Percentiles rank a stretch among this genome's conserved stretches.
Conservation (phyloP, 1,140 invertebrate genomes). For the Thaumetopoea pityocampa region DNA sequence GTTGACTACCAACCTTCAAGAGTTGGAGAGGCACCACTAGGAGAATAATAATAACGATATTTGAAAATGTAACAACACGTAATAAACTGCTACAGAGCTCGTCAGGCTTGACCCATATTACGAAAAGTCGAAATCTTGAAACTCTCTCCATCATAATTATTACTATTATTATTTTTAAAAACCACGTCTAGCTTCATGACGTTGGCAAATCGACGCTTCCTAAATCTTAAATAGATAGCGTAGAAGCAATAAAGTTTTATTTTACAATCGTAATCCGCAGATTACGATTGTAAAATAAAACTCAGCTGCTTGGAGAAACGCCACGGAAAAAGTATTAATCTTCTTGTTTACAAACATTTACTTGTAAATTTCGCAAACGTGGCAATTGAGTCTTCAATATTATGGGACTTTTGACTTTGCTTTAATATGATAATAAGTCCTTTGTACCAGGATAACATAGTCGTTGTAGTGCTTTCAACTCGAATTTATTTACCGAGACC, state of each 20-base stretch:
- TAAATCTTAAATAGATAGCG: slow-evolving; percentile 14
- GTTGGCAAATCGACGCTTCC: slow-evolving; percentile 10
- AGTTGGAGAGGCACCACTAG: no score
- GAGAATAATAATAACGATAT: no score
- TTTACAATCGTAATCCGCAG: no score
- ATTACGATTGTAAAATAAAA: slow-evolving; percentile 48
- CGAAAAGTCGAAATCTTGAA: no score
- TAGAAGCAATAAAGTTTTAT: slow-evolving; percentile 32
- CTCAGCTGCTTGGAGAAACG: slow-evolving; percentile 35
- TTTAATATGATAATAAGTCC: slow-evolving; percentile 16
- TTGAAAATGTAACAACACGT: no score
- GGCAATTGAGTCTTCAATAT: slow-evolving; percentile 25
- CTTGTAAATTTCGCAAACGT: slow-evolving; percentile 29
- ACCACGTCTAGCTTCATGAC: slow-evolving; percentile 9
- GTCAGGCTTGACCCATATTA: no score
- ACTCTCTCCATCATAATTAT: no score
- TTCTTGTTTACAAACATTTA: slow-evolving; percentile 57
- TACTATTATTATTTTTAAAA: neutral
- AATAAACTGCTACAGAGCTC: no score
- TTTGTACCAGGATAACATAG: slow-evolving; percentile 26
- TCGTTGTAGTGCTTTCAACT: slow-evolving; percentile 15
- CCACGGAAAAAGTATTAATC: slow-evolving; percentile 40
- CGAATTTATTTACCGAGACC: slow-evolving; percentile 36
- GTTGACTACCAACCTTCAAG: no score
- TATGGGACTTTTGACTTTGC: slow-evolving; percentile 39